phyloP scores from a whole-genome alignment of 2,797 vertebrate genomes.

The Peromyscus eremicus region DNA sequence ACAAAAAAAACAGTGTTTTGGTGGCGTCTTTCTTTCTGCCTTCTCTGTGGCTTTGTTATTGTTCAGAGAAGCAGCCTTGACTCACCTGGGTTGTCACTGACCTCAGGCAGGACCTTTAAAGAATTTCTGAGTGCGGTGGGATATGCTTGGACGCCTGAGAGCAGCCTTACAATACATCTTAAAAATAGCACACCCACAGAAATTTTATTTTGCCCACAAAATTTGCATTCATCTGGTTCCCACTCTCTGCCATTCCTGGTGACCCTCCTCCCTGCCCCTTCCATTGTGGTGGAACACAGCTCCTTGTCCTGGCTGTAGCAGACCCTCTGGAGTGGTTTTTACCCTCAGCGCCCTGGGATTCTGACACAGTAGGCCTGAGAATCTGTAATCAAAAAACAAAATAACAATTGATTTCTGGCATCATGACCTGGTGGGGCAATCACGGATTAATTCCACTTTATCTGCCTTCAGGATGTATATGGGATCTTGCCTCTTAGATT shows the following conservation, averaged over 20 bases:
- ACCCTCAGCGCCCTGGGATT: neutral
- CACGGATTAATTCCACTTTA: conserved; percentile 10
- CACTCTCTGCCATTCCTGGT: conserved; percentile 75
- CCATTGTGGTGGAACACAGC: conserved; percentile 6
- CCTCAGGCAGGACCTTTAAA: conserved; percentile 67
- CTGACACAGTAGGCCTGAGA: neutral
- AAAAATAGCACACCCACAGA: conserved; percentile 82
- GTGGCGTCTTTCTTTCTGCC: neutral
- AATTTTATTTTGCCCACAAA: conserved; percentile 81
- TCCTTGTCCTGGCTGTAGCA: neutral
- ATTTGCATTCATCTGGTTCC: conserved; percentile 83
- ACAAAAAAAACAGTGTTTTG: neutral
- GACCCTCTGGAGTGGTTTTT: neutral
- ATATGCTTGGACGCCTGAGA: conserved; percentile 79
- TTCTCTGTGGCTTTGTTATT: neutral
- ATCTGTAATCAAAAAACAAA: neutral
- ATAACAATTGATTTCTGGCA: conserved; percentile 6
- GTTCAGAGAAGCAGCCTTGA: neutral
- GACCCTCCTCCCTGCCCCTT: neutral
- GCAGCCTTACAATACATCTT: conserved; percentile 77
- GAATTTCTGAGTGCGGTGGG: conserved; percentile 73
- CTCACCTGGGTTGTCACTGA: conserved; percentile 49
- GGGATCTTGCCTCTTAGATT: conserved; percentile 44
- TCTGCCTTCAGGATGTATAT: neutral
- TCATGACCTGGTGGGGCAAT: neutral